Base-by-base conservation (phyloP, 2,888 invertebrate genomes). In the Drosophila acutilabella region DNA sequence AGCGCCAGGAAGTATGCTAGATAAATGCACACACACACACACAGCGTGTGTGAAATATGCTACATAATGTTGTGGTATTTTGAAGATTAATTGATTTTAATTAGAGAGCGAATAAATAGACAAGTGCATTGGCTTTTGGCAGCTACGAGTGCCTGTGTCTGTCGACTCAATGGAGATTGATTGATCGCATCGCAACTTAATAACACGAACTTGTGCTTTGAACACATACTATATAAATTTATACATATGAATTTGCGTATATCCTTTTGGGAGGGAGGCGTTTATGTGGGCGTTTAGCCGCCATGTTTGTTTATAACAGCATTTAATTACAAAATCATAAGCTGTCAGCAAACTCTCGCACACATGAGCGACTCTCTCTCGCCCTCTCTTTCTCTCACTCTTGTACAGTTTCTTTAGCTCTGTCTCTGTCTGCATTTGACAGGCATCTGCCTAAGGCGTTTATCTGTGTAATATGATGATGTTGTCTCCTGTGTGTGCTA, bases 321-420 rank as follows among this genome's bases (percentile, higher is more conserved):
- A 87, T 82, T 82, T 89, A 82, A 89, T 89, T 82, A 82, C 74
- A 80, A 89, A 82, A 82, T 89, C 82, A 89, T 81, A 87, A 83
- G 81, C 84, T 82, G 88, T 82, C 88, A 87, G 54, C 71, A 69
- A 40, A 53, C 56, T 38, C 56, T 36, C 48, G 4, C 38, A 45
- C 20, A 36, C 64, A 40, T 45, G 40, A 40, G 40, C 71, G 64
- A 71, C 64, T 80, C 40, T 33, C 70, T 42, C 14, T 23, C 30
- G 30, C 40, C 5, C 14, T 38, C 26, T 26, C 47, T 38, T 10
- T 30, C 4, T 26, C 10, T 11, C 18, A 38, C 71, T 56, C 23
- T 36, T 8, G 6, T 16, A 13, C 23, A 10, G 26, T 18, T 38
- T 33, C 44, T 42, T 18, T 33, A 1, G 11, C 2, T 23, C 40